phyloP scores from a whole-genome alignment of 2,113 vertebrate species.

The Neogobius melanostomus region DNA sequence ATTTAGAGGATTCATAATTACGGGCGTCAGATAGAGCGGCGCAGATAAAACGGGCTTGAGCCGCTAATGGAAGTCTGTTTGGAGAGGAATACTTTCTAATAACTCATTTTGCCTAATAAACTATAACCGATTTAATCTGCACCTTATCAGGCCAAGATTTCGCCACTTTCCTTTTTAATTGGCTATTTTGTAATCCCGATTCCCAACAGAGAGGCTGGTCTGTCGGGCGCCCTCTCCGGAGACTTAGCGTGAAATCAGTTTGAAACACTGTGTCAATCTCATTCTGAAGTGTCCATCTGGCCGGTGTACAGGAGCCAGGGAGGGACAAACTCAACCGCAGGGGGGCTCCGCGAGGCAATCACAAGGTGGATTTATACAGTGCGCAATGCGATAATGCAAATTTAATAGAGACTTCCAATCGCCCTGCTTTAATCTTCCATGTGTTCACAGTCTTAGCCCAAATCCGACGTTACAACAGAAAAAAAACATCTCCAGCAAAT shows the following conservation, averaged over 20 bases:
- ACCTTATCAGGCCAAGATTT: slow-evolving; percentile 89
- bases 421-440: slow-evolving; percentile 74
- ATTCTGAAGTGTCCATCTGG: slow-evolving; percentile 98
- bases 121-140: slow-evolving; percentile 85
- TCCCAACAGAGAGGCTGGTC: slow-evolving; percentile 94
- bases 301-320: slow-evolving; percentile 86
- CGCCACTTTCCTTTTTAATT: slow-evolving; percentile 95
- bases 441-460: slow-evolving; percentile 58
- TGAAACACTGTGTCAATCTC: slow-evolving; percentile 97
- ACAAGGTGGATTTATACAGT: slow-evolving; percentile 82
- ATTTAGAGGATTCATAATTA: slow-evolving; percentile 78
- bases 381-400: slow-evolving; percentile 83
- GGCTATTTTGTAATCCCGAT: slow-evolving; percentile 99
- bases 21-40: slow-evolving; percentile 74
- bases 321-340: slow-evolving; percentile 82
- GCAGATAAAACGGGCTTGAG: slow-evolving; percentile 74
- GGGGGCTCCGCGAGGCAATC: slow-evolving; percentile 88
- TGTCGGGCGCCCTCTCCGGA: slow-evolving; percentile 85
- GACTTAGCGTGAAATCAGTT: slow-evolving; percentile 97
- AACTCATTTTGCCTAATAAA: slow-evolving; percentile 86
- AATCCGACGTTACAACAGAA: slow-evolving; percentile 27
- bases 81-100: slow-evolving; percentile 80
- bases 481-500: slow-evolving; percentile 15
- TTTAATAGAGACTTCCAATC: slow-evolving; percentile 82
- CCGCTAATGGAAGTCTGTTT: slow-evolving; percentile 82